Conservation (phyloP, 2,888 invertebrate genomes). For the Agonopterix heracliana region DNA sequence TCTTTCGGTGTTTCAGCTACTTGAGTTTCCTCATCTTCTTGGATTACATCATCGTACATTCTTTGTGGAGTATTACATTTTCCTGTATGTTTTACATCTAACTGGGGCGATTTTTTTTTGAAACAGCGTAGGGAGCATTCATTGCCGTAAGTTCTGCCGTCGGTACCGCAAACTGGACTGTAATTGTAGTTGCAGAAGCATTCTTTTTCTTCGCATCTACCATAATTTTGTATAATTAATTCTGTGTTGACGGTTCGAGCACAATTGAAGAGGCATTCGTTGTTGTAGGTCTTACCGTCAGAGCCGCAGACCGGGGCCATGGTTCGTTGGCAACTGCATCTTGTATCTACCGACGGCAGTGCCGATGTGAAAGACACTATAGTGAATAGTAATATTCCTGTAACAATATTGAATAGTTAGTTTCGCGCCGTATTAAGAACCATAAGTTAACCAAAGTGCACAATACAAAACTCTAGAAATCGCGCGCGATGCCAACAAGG, state of each 20-base stretch:
- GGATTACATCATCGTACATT: slow-evolving; percentile 1
- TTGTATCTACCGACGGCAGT: slow-evolving; percentile 17
- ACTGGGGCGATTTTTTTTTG: neutral
- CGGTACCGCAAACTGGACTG: slow-evolving; percentile 23
- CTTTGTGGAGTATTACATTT: slow-evolving; percentile 8
- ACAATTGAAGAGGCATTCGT: slow-evolving; percentile 9
- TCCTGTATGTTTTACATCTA: neutral
- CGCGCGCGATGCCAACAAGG: too few relatives aligned
- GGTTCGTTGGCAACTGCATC: neutral
- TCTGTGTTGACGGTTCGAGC: slow-evolving; percentile 8
- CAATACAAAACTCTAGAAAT: too few relatives aligned
- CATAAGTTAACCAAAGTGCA: too few relatives aligned
- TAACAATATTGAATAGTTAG: slow-evolving; percentile 3
- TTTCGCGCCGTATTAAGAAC: too few relatives aligned
- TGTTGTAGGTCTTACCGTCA: slow-evolving; percentile 14
- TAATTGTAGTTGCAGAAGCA: slow-evolving; percentile 21
- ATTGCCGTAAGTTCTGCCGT: slow-evolving; percentile 30
- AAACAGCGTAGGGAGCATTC: slow-evolving; percentile 71
- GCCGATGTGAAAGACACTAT: slow-evolving; percentile 24
- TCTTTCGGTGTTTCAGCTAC: slow-evolving; percentile 6
- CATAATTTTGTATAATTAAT: neutral
- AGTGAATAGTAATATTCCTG: slow-evolving; percentile 33
- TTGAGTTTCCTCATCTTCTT: slow-evolving; percentile 6
- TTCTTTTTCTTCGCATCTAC: neutral
- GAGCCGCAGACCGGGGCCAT: slow-evolving; percentile 14